Evolutionary conservation across 2,888 invertebrate species (phyloP), one percentile per base, ranked within the genome.

Genomic region (Acholoe squamosa): DNA sequence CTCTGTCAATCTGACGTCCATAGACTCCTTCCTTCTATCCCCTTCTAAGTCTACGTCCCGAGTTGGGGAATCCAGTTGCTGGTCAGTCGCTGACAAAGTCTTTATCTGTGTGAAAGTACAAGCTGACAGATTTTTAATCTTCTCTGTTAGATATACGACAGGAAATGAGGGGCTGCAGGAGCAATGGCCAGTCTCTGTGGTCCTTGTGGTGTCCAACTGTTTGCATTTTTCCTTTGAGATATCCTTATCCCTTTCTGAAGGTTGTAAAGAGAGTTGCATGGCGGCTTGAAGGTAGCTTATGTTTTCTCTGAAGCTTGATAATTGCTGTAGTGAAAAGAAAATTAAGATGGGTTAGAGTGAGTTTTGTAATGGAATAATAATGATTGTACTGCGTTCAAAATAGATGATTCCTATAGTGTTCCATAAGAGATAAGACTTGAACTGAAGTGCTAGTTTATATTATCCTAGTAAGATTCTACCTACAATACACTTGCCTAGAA

Each of bases 241-340:
- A 1, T 25, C 22, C n/a, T 22, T 14, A 25, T n/a, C 61, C 61
- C 22, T 14, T 19, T 61, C n/a, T 25, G n/a, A 19, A 5, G 25
- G 25, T 61, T 61, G 61, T 25, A 5, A 76, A 7, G 76, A 28
- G 5, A 76, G 31, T 5, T 31, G 76, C 25, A 76, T 43, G 43
- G 43, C 3, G 43, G 25, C 25, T 25, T 31, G 76, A 22, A 80
- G 80, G 34, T 22, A 80, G 34, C 67, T 33, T 25, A 89, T 16
- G 76, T 76, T 71, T 19, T 89, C 89, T 43, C 31, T 19, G n/a
- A 28, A 76, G 19, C 43, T 43, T 19, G 89, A 71, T 22, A 71
- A 34, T 25, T 89, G 67, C 89, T 89, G 89, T 25, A 71, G n/a
- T n/a, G n/a, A n/a, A n/a, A n/a, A n/a, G 43, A 89, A 25, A 71